Conservation (phyloP, 2,888 invertebrate genomes). For the Chloromyia formosa region DNA sequence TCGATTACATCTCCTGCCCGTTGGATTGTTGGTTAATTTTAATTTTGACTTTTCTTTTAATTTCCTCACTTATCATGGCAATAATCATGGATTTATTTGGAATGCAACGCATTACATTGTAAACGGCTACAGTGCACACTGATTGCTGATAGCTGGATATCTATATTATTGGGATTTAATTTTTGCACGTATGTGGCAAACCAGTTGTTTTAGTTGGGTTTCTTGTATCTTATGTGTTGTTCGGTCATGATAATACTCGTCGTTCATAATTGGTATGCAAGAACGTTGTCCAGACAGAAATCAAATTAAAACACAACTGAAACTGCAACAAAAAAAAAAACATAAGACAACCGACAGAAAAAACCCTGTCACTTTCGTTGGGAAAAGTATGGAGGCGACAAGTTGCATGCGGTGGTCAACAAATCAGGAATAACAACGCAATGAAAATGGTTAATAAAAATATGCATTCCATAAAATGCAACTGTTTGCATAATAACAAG, state of each 20-base stretch:
- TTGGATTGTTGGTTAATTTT: slow-evolving; percentile 3
- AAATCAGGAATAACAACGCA: background rate
- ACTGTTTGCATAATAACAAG: slow-evolving; percentile 23
- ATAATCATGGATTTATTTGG: slow-evolving; percentile 31
- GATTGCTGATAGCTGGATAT: background rate
- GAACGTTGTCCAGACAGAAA: slow-evolving; percentile 45
- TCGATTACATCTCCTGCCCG: background rate
- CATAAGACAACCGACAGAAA: background rate
- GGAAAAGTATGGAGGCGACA: slow-evolving; percentile 27
- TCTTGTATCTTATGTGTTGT: no score
- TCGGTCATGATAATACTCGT: background rate
- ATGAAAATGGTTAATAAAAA: background rate
- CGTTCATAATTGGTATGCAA: slow-evolving; percentile 44
- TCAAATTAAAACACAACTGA: slow-evolving; percentile 36
- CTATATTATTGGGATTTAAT: slow-evolving; percentile 11
- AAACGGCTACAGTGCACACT: background rate
- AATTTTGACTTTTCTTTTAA: slow-evolving; percentile 34
- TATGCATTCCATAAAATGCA: slow-evolving; percentile 19
- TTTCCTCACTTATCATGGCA: slow-evolving; percentile 34
- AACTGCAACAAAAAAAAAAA: slow-evolving; percentile 25
- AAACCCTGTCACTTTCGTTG: slow-evolving; percentile 44
- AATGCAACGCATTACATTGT: slow-evolving; percentile 7
- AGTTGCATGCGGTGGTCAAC: background rate
- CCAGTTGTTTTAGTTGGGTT: background rate
- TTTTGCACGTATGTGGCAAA: background rate